Percentiles rank a stretch among this genome's conserved stretches.
Evolutionary conservation across 1,140 invertebrate species (phyloP).

Genomic region (Drosophila kurseongensis): DNA sequence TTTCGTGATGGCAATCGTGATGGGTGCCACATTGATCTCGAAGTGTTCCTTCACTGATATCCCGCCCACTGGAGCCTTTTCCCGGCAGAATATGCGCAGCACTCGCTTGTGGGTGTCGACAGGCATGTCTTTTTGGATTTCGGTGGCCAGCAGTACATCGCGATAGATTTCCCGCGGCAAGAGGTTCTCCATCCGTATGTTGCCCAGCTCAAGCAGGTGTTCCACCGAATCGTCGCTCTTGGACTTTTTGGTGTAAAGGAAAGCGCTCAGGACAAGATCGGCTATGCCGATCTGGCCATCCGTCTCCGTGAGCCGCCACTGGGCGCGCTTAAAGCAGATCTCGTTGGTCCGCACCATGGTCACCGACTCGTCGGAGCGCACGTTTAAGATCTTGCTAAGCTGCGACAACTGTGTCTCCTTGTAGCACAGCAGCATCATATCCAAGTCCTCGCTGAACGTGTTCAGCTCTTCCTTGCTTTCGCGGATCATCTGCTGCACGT

Average conservation of each 20-base stretch:
- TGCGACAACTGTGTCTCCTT: slow-evolving; percentile 92
- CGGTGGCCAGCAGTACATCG: slow-evolving; percentile 95
- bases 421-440: slow-evolving; percentile 95
- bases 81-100: slow-evolving; percentile 94
- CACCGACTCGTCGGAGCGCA: slow-evolving; percentile 87
- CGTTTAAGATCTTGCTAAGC: slow-evolving; percentile 86
- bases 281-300: slow-evolving; percentile 99
- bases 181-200: slow-evolving; percentile 97
- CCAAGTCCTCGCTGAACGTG: slow-evolving; percentile 95
- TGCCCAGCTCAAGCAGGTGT: slow-evolving; percentile 98
- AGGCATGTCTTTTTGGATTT: slow-evolving; percentile 95
- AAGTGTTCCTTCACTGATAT: slow-evolving; percentile 99
- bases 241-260: slow-evolving; percentile 98
- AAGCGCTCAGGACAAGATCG: slow-evolving; percentile 97
- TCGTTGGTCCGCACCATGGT: slow-evolving; percentile 95
- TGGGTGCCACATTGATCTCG: slow-evolving; percentile 97
- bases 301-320: slow-evolving; percentile 98
- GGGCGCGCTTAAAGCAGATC: slow-evolving; percentile 99
- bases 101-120: slow-evolving; percentile 92
- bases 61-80: slow-evolving; percentile 96
- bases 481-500: slow-evolving; percentile 89
- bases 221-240: slow-evolving; percentile 98
- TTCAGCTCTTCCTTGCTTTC: slow-evolving; percentile 96
- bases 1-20: slow-evolving; percentile 97
- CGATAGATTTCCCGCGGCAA: slow-evolving; percentile 97